phyloP scores from a whole-genome alignment of 2,888 invertebrate genomes.

The Piscicola geometra region DNA sequence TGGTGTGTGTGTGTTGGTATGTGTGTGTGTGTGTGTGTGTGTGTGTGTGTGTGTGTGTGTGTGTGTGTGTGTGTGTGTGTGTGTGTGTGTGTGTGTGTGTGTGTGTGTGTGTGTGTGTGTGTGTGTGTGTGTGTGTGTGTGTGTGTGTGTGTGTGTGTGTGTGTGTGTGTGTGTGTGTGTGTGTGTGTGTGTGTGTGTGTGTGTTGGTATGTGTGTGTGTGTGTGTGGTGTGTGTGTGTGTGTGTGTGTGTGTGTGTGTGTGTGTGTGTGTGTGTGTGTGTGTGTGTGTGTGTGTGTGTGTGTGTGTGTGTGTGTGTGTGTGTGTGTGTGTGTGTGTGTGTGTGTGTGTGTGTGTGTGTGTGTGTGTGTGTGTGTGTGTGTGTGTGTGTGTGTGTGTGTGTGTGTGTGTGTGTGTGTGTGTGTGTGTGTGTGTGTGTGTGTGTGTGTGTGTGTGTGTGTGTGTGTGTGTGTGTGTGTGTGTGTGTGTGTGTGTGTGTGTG shows the following conservation, averaged over 20 bases:
- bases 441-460: slow-evolving; percentile 29
- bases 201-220: slow-evolving; percentile 7
- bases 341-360: slow-evolving; percentile 36
- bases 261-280: slow-evolving; percentile 15
- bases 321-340: slow-evolving; percentile 36
- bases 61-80: slow-evolving; percentile 33
- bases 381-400: slow-evolving; percentile 32
- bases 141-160: slow-evolving; percentile 16
- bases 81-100: slow-evolving; percentile 18
- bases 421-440: slow-evolving; percentile 25
- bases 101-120: slow-evolving; percentile 16
- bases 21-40: no score
- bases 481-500: slow-evolving; percentile 17
- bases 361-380: slow-evolving; percentile 26
- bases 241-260: slow-evolving; percentile 16
- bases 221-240: slow-evolving; percentile 17
- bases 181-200: slow-evolving; percentile 16
- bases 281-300: slow-evolving; percentile 16
- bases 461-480: slow-evolving; percentile 30
- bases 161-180: slow-evolving; percentile 16
- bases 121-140: slow-evolving; percentile 16
- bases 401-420: slow-evolving; percentile 13
- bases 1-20: no score
- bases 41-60: slow-evolving; percentile 7
- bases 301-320: slow-evolving; percentile 36